Evolutionary conservation across 2,888 invertebrate genomes (phyloP), one percentile per base, ranked within the genome.

Genomic region (Epinotia ramella): DNA sequence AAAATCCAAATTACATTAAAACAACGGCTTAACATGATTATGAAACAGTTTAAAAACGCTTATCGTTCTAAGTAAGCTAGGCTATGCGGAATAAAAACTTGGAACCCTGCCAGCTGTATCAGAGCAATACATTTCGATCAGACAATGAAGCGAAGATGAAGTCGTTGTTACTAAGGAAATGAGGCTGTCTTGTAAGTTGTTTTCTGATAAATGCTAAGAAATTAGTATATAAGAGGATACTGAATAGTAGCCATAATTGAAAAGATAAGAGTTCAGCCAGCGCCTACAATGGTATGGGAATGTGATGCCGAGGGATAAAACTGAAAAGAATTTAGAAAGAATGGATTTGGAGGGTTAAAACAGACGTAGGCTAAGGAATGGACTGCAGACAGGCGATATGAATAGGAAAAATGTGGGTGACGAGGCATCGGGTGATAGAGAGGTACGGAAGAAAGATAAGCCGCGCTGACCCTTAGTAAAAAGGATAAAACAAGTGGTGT

Each of bases 51-150:
- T 13, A n/a, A 44, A 65, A 65, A 65, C 20, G 18, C 64, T 62
- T n/a, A 62, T 60, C 62, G 24, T 62, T 62, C n/a, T 2, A 16
- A 33, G 28, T 28, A 16, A 20, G 65, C n/a, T n/a, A 24, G 7
- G 24, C 28, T 49, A 49, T 49, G 67, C 56, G 20, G 40, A 67
- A 67, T 56, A 13, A 40, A 28, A 57, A 56, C 33, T 67, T 67
- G 67, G 67, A 67, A 3, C 13, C 3, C 13, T 18, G 67, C 67
- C 67, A 67, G 40, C 18, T 59, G n/a, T 24, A 44, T 68, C n/a
- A 44, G 44, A 7, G 62, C 62, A 59, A 68, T 44, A 56, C 56
- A 40, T 65, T 40, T 62, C 4, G 57, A 57, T 59, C 44, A 68
- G 44, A 33, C 57, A 44, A 20, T 59, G 68, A 20, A 40, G 56